Base-by-base conservation (phyloP, 92 coral and sea anemone species). In the Porites divaricata region DNA sequence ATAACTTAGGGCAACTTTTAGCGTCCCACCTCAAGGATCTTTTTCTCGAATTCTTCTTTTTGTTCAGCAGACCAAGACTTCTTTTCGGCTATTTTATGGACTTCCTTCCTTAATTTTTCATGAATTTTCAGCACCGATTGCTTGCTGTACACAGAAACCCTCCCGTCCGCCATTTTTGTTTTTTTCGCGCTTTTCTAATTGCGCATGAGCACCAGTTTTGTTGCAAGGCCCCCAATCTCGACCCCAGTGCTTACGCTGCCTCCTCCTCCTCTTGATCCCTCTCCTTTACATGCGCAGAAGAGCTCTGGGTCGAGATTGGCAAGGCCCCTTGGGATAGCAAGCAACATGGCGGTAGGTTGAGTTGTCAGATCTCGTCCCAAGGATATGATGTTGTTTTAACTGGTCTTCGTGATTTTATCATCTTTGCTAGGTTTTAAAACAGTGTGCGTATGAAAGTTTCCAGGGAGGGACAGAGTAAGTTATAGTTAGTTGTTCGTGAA, bases 141-240 rank as follows among this genome's bases (percentile, higher is more conserved):
- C 63, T 84, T 76, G 69, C 80, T 91, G 48, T 90, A 89, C 59
- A 89, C 86, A 62, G 52, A 48, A 63, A 92, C 81, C 63, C 74
- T 91, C 54, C 74, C 74, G 22, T 93, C 99, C 98, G 99, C 99
- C 99, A 97, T 97, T 81, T 95, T 94, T 76, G 83, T 93, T 69
- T 87, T 90, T 90, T 35, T 35, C 93, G 92, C 93, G 90, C 89
- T 92, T 88, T 92, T 83, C 76, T 14, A 24, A 86, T 48, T 87
- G 92, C 98, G 98, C 98, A 88, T 93, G 97, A 91, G 91, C 88
- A 48, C 20, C 81, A 17, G 75, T 10, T 14, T 65, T 22, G 20
- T 77, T 81, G 76, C 88, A 74, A 14, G 15, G 81, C 63, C 70
- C 70, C 28, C n/a, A n/a, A n/a, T n/a, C n/a, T n/a, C n/a, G n/a